Percentiles rank a stretch among this genome's conserved stretches.
These are phyloP conservation scores for Habropoda laboriosa DNA, from an alignment of 1,140 invertebrate species.

Conservation along the genomic window DNA sequence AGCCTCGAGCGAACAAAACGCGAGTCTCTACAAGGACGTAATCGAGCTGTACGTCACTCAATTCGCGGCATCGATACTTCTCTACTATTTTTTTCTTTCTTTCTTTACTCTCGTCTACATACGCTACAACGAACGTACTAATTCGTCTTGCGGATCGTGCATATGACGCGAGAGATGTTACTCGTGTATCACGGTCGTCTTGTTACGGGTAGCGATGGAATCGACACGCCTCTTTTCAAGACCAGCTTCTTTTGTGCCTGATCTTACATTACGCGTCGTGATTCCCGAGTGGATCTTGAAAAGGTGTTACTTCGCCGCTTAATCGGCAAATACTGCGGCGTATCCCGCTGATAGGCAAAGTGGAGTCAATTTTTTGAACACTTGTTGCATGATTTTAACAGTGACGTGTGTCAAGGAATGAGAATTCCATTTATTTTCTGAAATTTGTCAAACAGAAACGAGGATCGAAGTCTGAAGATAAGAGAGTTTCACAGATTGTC, in stretches of 20 bases:
- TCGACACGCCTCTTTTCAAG: background rate
- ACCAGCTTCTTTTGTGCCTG: background rate
- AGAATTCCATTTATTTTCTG: no score
- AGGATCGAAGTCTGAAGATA: no score
- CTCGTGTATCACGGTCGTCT: background rate
- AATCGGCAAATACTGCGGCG: background rate
- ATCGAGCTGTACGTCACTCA: constrained; percentile 29
- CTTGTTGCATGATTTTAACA: no score
- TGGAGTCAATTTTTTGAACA: background rate
- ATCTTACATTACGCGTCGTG: background rate
- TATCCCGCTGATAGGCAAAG: background rate
- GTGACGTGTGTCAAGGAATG: no score
- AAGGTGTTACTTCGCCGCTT: background rate
- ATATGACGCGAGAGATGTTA: background rate
- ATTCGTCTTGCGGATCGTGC: background rate
- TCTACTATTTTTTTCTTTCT: background rate
- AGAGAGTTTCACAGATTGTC: no score
- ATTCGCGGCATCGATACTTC: constrained; percentile 6
- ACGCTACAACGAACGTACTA: background rate
- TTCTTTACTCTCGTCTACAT: background rate
- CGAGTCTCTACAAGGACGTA: background rate
- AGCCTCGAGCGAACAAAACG: constrained; percentile 22
- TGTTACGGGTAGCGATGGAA: constrained; percentile 11
- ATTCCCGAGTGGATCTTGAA: no score
- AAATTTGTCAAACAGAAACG: no score